A percentile compares a stretch with the other conserved stretches of the same genome.
Evolutionary conservation across 2,797 vertebrate genomes (phyloP).

Genomic region (Melanogrammus aeglefinus): DNA sequence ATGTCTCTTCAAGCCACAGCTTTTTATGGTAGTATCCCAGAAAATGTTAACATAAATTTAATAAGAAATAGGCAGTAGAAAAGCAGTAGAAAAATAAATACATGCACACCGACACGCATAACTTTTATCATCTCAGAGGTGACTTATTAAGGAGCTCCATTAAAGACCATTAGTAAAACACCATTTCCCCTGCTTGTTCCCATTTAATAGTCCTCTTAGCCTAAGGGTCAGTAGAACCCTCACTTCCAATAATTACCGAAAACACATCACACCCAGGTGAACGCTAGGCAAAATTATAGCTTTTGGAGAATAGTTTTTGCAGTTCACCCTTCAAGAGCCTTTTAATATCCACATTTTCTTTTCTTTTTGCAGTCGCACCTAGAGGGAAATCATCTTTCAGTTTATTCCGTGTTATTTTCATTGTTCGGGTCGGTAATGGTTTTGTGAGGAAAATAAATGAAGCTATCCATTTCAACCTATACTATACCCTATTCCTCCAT

Average conservation of each 20-base stretch:
- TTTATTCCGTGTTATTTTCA: background rate
- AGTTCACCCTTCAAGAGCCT: background rate
- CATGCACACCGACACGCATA: background rate
- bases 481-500: background rate
- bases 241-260: background rate
- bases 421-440: background rate
- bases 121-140: background rate
- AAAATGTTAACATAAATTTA: background rate
- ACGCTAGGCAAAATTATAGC: background rate
- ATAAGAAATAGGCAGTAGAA: background rate
- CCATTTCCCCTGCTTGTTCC: background rate
- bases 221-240: background rate
- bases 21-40: background rate
- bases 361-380: background rate
- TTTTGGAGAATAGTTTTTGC: background rate
- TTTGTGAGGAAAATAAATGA: background rate
- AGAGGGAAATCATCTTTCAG: background rate
- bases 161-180: background rate
- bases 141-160: background rate
- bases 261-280: background rate
- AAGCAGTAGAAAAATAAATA: background rate
- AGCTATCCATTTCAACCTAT: background rate
- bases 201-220: background rate
- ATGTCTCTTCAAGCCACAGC: no score
- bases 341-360: background rate